Base-by-base conservation (phyloP, 35 echinoderm and acorn worm species). In the Eucidaris tribuloides region DNA sequence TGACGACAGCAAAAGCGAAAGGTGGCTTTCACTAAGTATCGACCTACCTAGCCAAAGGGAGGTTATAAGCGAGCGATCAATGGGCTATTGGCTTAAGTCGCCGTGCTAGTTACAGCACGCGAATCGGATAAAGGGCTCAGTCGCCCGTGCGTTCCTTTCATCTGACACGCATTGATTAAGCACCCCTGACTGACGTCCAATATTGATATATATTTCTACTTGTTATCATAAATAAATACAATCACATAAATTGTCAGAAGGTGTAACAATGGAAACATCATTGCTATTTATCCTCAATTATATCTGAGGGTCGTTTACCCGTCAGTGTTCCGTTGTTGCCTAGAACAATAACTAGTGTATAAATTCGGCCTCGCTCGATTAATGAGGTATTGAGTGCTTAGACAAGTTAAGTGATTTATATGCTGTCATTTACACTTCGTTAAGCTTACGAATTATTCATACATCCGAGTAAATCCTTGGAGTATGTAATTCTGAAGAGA, bases 11-110 rank as follows among this genome's bases (percentile, higher is more conserved):
- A 52, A n/a, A 52, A 52, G 48, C 9, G 48, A 40, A 22, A 74
- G 35, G 68, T 22, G 25, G 38, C 44, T 38, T 33, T 74, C 35
- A 41, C 35, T 74, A 40, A 27, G 24, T 74, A 44, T 74, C 41
- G 68, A 44, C 22, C 44, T n/a, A 36, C 37, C 25, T 35, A 40
- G 35, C 68, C 35, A 42, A 36, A 40, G 68, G 68, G 37, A 74
- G 41, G 22, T 41, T 40, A 42, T 74, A 74, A 74, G 44, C 68
- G 68, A 17, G 68, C 68, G 68, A 74, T 74, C 68, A 74, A 36
- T 25, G 36, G 14, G 7, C 68, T 74, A 74, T 74, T 74, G 35
- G 25, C 28, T 74, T 74, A 74, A 74, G 41, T 74, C 68, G 28
- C 44, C 35, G 35, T 40, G 44, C 34, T 74, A 41, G 68, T 25